A percentile compares a stretch with the other conserved stretches of the same genome.
Evolutionary conservation across 2,888 invertebrate species (phyloP).

Genomic region (Colostygia pectinataria): DNA sequence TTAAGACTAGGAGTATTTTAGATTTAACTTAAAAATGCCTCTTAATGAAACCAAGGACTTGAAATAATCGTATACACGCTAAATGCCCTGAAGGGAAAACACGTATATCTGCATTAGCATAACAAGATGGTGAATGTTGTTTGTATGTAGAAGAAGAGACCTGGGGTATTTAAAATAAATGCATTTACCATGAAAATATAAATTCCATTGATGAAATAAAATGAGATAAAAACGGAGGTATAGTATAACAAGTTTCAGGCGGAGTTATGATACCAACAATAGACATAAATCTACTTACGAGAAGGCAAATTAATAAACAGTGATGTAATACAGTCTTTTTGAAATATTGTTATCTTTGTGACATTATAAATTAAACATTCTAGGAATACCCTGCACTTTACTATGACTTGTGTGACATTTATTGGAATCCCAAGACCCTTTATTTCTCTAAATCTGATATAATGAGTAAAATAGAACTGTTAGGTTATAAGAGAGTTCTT

Average conservation of each 20-base stretch:
- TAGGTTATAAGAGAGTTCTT: too few species aligned
- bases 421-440: too few species aligned
- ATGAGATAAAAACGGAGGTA: neutral
- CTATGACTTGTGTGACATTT: too few species aligned
- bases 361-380: too few species aligned
- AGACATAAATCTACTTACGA: too few species aligned
- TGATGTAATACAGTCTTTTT: conserved; percentile 14
- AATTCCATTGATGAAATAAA: neutral
- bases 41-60: conserved; percentile 1
- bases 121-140: too few species aligned
- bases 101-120: too few species aligned
- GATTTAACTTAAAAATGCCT: conserved; percentile 11
- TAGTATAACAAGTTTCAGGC: conserved; percentile 2
- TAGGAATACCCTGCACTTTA: too few species aligned
- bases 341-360: neutral
- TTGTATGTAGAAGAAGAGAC: too few species aligned
- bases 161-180: neutral
- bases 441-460: too few species aligned
- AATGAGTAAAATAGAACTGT: too few species aligned
- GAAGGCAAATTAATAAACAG: neutral
- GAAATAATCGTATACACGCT: neutral
- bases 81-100: neutral
- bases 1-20: conserved; percentile 37
- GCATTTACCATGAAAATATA: neutral
- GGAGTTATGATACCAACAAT: neutral